phyloP scores from a whole-genome alignment of 37 sponge, comb jelly and placozoan species.

The Axinella damicornis region DNA sequence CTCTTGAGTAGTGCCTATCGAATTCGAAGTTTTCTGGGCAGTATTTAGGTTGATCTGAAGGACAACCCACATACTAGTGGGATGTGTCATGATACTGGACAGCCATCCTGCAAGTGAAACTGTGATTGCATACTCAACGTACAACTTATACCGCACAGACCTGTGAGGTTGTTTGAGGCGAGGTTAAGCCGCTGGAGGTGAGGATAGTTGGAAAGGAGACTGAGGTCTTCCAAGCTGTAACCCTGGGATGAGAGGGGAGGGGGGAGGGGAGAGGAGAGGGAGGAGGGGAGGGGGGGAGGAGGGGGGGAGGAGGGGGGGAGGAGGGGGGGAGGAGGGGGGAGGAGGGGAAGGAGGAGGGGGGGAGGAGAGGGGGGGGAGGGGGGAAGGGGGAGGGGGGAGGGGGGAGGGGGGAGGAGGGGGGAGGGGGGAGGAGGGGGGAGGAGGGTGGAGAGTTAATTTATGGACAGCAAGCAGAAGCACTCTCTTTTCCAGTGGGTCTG shows the following conservation, averaged over 20 bases:
- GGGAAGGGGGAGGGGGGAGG: neutral
- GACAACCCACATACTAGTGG: no score
- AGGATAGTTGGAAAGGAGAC: constrained; percentile 39
- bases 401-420: neutral
- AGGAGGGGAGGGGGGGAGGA: neutral
- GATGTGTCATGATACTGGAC: no score
- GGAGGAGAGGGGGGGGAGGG: neutral
- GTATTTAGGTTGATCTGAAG: no score
- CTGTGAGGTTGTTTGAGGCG: constrained; percentile 74
- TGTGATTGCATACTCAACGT: no score
- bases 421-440: neutral
- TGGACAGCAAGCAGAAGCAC: no score
- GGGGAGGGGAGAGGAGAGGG: neutral
- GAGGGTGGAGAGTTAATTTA: neutral
- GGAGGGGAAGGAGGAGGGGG: neutral
- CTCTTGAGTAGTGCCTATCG: no score
- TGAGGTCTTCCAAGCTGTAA: constrained; percentile 43
- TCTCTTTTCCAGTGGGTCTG: no score
- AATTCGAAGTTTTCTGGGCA: no score
- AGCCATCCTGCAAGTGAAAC: no score
- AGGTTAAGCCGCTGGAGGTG: constrained; percentile 64
- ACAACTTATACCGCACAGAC: neutral
- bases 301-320: no score
- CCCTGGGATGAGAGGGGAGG: constrained; percentile 23
- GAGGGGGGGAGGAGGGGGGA: neutral